Percentiles rank a stretch among this genome's conserved stretches.
Evolutionary conservation across 2,888 invertebrate genomes (phyloP).

Genomic region (Caenorhabditis doughertyi): DNA sequence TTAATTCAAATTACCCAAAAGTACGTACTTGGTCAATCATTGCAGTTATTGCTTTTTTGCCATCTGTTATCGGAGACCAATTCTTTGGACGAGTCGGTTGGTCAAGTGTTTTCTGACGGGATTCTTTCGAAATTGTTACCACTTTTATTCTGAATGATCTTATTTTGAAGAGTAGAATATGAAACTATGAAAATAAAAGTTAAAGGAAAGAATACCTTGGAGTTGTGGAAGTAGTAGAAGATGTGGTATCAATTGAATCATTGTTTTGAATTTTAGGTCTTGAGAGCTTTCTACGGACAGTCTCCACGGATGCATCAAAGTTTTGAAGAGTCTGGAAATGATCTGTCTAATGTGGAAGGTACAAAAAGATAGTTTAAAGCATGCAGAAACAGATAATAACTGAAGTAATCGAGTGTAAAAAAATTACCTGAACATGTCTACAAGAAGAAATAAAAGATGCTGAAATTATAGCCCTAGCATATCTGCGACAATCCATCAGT

Average conservation of each 20-base stretch:
- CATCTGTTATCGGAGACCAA: constrained; percentile 56
- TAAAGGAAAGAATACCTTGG: constrained; percentile 8
- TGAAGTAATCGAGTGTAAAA: neutral
- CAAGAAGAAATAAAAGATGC: constrained; percentile 50
- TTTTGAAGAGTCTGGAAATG: constrained; percentile 31
- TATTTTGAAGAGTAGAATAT: neutral
- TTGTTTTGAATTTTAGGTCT: constrained; percentile 12
- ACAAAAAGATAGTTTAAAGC: no score
- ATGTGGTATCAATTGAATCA: constrained; percentile 5
- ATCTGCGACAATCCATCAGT: constrained; percentile 33
- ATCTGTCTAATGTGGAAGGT: no score
- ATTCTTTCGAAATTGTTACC: constrained; percentile 1
- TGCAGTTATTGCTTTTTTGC: constrained; percentile 45
- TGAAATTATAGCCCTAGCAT: constrained; percentile 51
- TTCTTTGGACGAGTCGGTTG: constrained; percentile 45
- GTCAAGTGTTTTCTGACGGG: constrained; percentile 10
- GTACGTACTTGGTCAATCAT: constrained; percentile 52
- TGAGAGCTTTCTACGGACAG: constrained; percentile 23
- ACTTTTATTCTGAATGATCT: constrained; percentile 29
- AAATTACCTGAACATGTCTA: constrained; percentile 44
- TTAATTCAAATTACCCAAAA: neutral
- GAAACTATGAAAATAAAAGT: neutral
- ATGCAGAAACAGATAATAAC: no score
- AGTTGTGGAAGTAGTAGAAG: neutral
- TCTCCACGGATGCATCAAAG: constrained; percentile 36